These are phyloP conservation scores for Ennomos fuscantarius DNA, from an alignment of 2,888 invertebrate genomes.

Conservation along the genomic window DNA sequence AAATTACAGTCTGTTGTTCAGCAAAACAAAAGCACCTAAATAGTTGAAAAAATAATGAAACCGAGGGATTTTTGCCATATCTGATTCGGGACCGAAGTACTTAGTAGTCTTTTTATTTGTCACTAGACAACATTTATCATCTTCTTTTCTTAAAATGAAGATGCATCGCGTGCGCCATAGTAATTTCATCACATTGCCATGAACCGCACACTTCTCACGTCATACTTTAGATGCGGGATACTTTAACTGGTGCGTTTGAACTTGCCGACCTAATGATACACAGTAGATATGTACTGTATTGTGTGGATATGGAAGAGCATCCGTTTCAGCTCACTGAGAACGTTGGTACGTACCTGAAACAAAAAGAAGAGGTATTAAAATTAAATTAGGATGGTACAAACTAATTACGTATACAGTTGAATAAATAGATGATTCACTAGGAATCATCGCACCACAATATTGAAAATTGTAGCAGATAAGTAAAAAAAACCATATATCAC, in stretches of 20 bases:
- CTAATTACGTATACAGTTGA: neutral
- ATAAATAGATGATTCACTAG: neutral
- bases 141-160: too few species aligned
- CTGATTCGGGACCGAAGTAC: too few species aligned
- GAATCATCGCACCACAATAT: conserved; percentile 3
- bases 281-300: conserved; percentile 1
- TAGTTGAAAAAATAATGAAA: too few species aligned
- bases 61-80: too few species aligned
- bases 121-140: too few species aligned
- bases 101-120: too few species aligned
- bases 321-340: conserved; percentile 29
- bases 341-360: conserved; percentile 58
- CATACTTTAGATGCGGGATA: conserved; percentile 68
- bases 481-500: too few species aligned
- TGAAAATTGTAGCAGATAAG: conserved; percentile 14
- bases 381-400: neutral
- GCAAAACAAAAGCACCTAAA: too few species aligned
- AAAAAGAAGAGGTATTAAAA: conserved; percentile 43
- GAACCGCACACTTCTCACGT: conserved; percentile 56
- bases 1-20: too few species aligned
- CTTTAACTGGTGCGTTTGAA: conserved; percentile 48
- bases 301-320: conserved; percentile 33
- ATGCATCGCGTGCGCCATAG: neutral
- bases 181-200: neutral
- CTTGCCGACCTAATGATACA: conserved; percentile 50